Base-by-base conservation (phyloP, 1,140 invertebrate genomes). In the Brachionus rotundiformis region DNA sequence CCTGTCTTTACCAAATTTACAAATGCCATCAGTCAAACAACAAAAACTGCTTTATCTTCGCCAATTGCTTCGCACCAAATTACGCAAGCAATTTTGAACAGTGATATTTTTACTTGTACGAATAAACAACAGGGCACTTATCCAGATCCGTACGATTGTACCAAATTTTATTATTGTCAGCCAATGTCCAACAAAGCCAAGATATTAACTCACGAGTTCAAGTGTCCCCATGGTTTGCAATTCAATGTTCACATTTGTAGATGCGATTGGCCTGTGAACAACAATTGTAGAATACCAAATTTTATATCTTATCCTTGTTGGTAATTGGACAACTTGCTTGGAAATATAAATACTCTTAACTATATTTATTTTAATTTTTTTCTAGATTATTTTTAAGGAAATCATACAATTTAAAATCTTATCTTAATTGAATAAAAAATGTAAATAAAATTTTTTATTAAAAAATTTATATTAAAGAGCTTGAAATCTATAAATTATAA, bases 101-200 rank as follows among this genome's bases (percentile, higher is more conserved):
- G 10, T n/a, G 29, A 59, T 19, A 23, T 10, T 1, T 77, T 77
- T 77, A 59, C n/a, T 25, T 81, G 79, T 19, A 11, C 39, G 10
- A 65, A 65, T 11, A 63, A 41, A 19, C 36, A 63, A 63, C 36
- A 33, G 23, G 79, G 79, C 16, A 47, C 44, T 13, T 68, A 81
- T 81, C 54, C 44, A 4, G 79, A 81, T 68, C 54, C 54, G 3
- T 33, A 65, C 16, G 59, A 65, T 31, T 81, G 79, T 68, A 65
- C 79, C 2, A 81, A 27, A 41, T 81, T 81, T 68, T 81, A 81
- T 27, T 81, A 63, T 23, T 81, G 79, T 41, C 76, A 79, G 29
- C 29, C 59, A 19, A 33, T 79, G 76, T 23, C 76, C 3, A 41
- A 63, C 41, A 39, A 23, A 11, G 1, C n/a, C 39, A 77, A 77